A percentile compares a stretch with the other conserved stretches of the same genome.
Conservation (phyloP, 2,888 invertebrate species). For the Eupithecia centaureata region DNA sequence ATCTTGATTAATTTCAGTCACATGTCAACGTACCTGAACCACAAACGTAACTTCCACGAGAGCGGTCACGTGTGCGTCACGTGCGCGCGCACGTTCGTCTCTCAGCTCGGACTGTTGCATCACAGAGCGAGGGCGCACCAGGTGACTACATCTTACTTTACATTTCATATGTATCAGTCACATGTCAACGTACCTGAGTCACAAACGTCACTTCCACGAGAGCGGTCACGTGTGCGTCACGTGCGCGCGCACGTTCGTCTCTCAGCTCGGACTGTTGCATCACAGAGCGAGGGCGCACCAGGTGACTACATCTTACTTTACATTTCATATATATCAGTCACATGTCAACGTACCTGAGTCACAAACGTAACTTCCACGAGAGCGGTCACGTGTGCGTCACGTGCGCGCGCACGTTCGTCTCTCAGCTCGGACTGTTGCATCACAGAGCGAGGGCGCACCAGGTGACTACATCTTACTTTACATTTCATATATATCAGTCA, state of each 20-base stretch:
- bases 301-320: background rate
- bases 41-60: background rate
- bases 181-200: background rate
- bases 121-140: background rate
- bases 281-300: background rate
- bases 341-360: background rate
- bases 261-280: background rate
- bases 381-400: background rate
- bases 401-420: conserved; percentile 4
- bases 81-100: conserved; percentile 4
- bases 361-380: background rate
- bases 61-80: background rate
- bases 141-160: background rate
- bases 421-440: background rate
- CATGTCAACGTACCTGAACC: background rate
- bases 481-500: too few species aligned
- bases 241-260: conserved; percentile 4
- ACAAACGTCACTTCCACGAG: background rate
- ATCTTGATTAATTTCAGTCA: too few species aligned
- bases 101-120: background rate
- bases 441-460: background rate
- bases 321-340: too few species aligned
- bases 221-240: background rate
- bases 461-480: background rate
- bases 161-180: too few species aligned